A percentile compares a stretch with the other conserved stretches of the same genome.
Evolutionary conservation across 1,140 invertebrate species (phyloP).

Genomic region (Scaptomyza graminum): DNA sequence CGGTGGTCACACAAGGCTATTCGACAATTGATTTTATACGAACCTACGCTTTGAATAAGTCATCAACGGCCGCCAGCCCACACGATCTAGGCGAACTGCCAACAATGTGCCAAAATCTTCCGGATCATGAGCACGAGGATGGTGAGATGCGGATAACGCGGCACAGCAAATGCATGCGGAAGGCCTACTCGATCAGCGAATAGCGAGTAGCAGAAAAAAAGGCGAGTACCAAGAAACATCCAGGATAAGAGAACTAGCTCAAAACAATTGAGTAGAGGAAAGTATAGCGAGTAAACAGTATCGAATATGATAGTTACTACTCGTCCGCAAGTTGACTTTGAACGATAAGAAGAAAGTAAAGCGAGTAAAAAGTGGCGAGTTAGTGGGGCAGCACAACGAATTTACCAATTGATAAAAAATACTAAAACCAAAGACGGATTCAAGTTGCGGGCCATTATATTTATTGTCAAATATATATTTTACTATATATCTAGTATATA

Average conservation of each 20-base stretch:
- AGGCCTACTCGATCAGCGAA: constrained; percentile 86
- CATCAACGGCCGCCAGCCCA: constrained; percentile 77
- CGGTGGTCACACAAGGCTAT: constrained; percentile 86
- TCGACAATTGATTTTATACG: constrained; percentile 97
- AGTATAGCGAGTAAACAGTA: too few species aligned
- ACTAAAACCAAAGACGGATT: constrained; percentile 1
- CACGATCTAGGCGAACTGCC: constrained; percentile 83
- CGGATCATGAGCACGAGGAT: constrained; percentile 80
- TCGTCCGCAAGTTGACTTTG: too few species aligned
- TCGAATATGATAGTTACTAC: too few species aligned
- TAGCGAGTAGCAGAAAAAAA: constrained; percentile 50
- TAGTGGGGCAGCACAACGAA: constrained; percentile 43
- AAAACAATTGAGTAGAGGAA: too few species aligned
- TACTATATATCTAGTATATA: neutral
- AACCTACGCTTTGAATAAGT: constrained; percentile 93
- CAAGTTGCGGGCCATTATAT: constrained; percentile 14
- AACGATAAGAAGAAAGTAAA: too few species aligned
- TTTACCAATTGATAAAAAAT: constrained; percentile 37
- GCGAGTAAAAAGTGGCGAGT: too few species aligned
- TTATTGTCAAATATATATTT: constrained; percentile 2
- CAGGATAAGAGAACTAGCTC: too few species aligned
- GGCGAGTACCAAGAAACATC: too few species aligned
- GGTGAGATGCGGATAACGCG: constrained; percentile 87
- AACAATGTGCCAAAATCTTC: constrained; percentile 85
- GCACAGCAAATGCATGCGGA: constrained; percentile 84